phyloP scores from a whole-genome alignment of 2,113 vertebrate genomes.

The Gadus macrocephalus region DNA sequence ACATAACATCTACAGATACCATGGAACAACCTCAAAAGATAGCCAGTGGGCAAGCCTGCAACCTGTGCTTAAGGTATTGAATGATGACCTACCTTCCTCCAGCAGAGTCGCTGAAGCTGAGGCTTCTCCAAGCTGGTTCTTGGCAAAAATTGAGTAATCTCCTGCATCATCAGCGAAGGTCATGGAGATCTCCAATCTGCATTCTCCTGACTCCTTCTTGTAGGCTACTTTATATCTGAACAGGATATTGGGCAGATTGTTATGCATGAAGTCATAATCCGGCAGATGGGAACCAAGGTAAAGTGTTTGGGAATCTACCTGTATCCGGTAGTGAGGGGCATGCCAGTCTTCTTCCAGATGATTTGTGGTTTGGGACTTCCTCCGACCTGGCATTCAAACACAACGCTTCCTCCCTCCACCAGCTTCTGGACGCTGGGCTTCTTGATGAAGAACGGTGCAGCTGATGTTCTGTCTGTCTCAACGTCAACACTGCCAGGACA shows the following conservation, averaged over 20 bases:
- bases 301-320: constrained; percentile 66
- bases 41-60: too few relatives aligned
- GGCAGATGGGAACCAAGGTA: background rate
- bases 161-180: constrained; percentile 93
- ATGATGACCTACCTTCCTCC: constrained; percentile 81
- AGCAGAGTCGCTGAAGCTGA: constrained; percentile 82
- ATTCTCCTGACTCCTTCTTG: constrained; percentile 86
- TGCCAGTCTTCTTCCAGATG: constrained; percentile 86
- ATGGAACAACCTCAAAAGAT: background rate
- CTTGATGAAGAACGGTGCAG: constrained; percentile 83
- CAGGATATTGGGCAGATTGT: background rate
- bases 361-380: constrained; percentile 87
- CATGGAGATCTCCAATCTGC: constrained; percentile 94
- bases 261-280: background rate
- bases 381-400: constrained; percentile 84
- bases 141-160: constrained; percentile 85
- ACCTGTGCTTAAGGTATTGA: background rate
- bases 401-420: constrained; percentile 82
- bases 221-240: constrained; percentile 87
- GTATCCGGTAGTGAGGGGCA: constrained; percentile 86
- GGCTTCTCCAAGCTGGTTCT: constrained; percentile 84
- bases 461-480: constrained; percentile 73
- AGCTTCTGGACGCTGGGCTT: constrained; percentile 81
- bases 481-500: constrained; percentile 68
- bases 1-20: background rate